phyloP scores from a whole-genome alignment of 2,113 vertebrate species.

The Rattus rattus region DNA sequence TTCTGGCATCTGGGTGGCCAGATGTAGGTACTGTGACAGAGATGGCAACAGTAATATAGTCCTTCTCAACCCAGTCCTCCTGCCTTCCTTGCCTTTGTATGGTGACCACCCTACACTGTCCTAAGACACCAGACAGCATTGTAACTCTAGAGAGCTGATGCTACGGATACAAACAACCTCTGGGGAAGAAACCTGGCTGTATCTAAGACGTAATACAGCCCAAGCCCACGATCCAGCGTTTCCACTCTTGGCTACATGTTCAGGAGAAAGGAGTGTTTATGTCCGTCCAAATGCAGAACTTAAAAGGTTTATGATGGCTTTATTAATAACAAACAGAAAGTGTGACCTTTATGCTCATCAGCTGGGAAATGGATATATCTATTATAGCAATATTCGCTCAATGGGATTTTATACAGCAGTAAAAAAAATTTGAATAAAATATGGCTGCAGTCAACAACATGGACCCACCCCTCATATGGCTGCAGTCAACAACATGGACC shows the following conservation, averaged over 20 bases:
- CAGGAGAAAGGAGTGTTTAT: neutral
- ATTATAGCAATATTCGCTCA: neutral
- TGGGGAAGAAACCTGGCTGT: neutral
- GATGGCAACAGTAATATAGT: neutral
- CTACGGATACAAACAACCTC: neutral
- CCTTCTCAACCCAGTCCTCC: neutral
- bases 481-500: neutral
- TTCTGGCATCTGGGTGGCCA: neutral
- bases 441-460: neutral
- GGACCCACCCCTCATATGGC: too few relatives aligned
- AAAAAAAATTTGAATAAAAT: neutral
- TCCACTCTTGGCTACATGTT: neutral
- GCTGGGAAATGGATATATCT: neutral
- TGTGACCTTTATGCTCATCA: neutral
- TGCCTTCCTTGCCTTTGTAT: neutral
- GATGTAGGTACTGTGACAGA: neutral
- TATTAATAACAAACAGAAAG: slow-evolving; percentile 2
- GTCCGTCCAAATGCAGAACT: neutral
- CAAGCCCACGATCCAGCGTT: neutral
- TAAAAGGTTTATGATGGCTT: neutral
- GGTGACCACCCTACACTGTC: neutral
- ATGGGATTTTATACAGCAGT: neutral
- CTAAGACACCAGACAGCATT: neutral
- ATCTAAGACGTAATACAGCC: neutral
- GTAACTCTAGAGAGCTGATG: neutral